Base-by-base conservation (phyloP, 2,797 vertebrate species). In the Malacoctenus gilli region DNA sequence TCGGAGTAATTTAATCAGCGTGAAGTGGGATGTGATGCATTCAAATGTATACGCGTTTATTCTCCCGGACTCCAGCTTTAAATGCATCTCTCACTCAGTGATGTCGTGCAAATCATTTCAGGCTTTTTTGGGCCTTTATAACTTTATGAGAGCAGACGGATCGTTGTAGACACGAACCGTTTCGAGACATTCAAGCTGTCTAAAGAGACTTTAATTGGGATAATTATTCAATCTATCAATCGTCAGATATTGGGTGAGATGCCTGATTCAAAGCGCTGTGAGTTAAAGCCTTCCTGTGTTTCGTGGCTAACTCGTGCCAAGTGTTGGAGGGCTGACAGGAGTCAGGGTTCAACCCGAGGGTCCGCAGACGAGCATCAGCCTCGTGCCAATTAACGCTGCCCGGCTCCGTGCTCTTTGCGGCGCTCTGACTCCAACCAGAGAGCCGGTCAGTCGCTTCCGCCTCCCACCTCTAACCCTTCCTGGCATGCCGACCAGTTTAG, bases 301-400 rank as follows among this genome's bases (percentile, higher is more conserved):
- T 28, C 53, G 34, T 34, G 9, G 38, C 44, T 61, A 52, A 38
- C 22, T 51, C 2, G 2, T 36, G 32, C 58, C 52, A 63, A 47
- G 40, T 74, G 25, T 75, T 80, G 84, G 80, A 85, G 63, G 37
- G 32, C 58, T 57, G 32, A 16, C 44, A 19, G 41, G 59, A 75
- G 74, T 63, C 74, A 49, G 77, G 68, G 75, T 81, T 90, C 82
- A 86, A 59, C 66, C 58, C 72, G 74, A 77, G 75, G 68, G 72
- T 82, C 25, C 4, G 25, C 25, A 73, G 59, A 35, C 62, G 65
- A 63, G 48, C 60, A 49, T 51, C 48, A 18, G 21, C 18, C 37
- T 64, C 15, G 3, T 60, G 65, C 67, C 72, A 76, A 44, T 53
- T 75, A 79, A 43, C 58, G 57, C 37, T 34, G 9, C 47, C 40